Evolutionary conservation across 1,140 invertebrate species (phyloP).

Genomic region (Drosophila varians): DNA sequence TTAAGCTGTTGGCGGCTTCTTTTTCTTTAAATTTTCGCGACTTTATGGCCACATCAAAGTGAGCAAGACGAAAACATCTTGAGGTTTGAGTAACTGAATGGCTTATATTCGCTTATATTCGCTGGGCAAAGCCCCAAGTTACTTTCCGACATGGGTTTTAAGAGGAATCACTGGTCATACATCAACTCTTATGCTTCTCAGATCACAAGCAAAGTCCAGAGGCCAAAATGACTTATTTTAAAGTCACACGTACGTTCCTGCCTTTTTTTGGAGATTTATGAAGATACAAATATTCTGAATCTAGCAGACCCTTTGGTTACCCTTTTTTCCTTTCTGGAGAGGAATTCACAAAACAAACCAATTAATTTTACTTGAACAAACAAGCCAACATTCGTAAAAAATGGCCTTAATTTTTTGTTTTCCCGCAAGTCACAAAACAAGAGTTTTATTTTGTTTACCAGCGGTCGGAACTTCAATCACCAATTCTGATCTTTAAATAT

Average conservation of each 20-base stretch:
- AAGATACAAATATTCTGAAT: constrained; percentile 11
- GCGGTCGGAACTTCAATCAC: constrained; percentile 26
- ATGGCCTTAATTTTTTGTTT: constrained; percentile 19
- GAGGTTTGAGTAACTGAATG: constrained; percentile 42
- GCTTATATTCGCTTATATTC: too few species aligned
- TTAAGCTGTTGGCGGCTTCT: constrained; percentile 53
- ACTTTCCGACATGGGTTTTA: constrained; percentile 11
- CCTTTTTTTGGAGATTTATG: constrained; percentile 52
- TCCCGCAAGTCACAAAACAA: constrained; percentile 18
- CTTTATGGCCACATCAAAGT: constrained; percentile 25
- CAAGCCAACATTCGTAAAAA: constrained; percentile 36
- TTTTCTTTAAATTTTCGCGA: constrained; percentile 10
- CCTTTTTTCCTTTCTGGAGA: constrained; percentile 1
- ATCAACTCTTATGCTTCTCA: constrained; percentile 57
- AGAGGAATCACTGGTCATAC: constrained; percentile 10
- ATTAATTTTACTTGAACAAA: constrained; percentile 59
- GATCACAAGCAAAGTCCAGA: constrained; percentile 30
- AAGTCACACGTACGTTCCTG: constrained; percentile 30
- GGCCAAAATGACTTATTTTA: constrained; percentile 57
- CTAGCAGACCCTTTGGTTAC: constrained; percentile 15
- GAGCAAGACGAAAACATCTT: not conserved
- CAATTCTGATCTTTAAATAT: constrained; percentile 50
- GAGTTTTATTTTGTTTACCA: constrained; percentile 8
- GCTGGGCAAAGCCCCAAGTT: too few species aligned
- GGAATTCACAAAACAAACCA: constrained; percentile 65